Base-by-base conservation (phyloP, 2,113 vertebrate species). In the Onychostoma macrolepis region DNA sequence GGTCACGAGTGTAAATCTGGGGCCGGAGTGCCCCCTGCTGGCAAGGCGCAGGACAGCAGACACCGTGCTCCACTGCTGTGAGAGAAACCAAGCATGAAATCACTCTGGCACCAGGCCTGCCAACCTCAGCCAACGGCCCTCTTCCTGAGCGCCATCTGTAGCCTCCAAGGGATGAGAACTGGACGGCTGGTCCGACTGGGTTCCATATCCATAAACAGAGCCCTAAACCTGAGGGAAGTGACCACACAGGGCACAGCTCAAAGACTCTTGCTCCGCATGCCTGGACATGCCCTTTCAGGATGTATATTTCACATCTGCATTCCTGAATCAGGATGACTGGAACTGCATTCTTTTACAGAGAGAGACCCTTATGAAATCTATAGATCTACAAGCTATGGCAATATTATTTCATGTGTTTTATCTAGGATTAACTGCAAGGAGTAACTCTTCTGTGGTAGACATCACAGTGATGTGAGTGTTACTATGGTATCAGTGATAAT, bases 1-100 rank as follows among this genome's bases (percentile, higher is more conserved):
- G 41, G 69, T 53, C 36, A n/a, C 5, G 10, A 6, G 24, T 28
- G 53, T 90, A 88, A 87, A 77, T 71, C 87, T 89, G 90, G 91
- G 90, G 91, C 85, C 86, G 88, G 89, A 95, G 92, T 93, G 95
- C 92, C 95, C 94, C 94, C 94, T 94, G 92, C 92, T 94, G 95
- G 94, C 45, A 26, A 72, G 69, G 7, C 56, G 43, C 7, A 13
- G 43, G 9, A 41, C 45, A 3, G 33, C 85, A 82, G 9, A 33
- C 17, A 74, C 63, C 45, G 72, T 4, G 81, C 84, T 83, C 89
- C 80, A 91, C 90, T 86, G 83, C 92, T 93, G 89, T 84, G 87
- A 89, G 88, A 90, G 91, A 92, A 91, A 82, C 92, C 92, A 92
- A 91, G 84, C 91, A 88, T 94, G 93, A 95, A 95, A 95, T 95